These are phyloP conservation scores for Phrynocephalus guinanensis DNA, from an alignment of 2,797 vertebrate species.

Conservation along the genomic window DNA sequence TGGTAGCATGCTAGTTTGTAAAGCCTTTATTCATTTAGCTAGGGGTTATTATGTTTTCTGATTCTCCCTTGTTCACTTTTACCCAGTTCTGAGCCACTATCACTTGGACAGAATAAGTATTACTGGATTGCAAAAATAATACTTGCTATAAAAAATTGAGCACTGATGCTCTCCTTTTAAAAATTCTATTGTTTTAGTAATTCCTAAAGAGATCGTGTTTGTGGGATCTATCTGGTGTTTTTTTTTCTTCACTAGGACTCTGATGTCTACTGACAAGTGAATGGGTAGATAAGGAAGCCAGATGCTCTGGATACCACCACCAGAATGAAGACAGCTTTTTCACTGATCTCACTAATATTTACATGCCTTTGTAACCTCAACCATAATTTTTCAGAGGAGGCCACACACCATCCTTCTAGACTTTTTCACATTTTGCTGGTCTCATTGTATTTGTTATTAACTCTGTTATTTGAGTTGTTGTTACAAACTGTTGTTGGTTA, in stretches of 20 bases:
- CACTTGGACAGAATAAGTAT: constrained; percentile 44
- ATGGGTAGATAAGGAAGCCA: too few relatives aligned
- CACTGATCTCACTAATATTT: not conserved
- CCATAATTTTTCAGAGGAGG: not conserved
- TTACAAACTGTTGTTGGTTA: too few relatives aligned
- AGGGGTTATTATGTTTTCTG: constrained; percentile 56
- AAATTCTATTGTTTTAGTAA: not conserved
- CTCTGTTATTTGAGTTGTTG: not conserved
- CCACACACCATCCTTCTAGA: not conserved
- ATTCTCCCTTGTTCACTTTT: constrained; percentile 59
- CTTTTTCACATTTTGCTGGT: not conserved
- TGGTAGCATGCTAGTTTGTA: constrained; percentile 51
- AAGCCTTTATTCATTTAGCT: constrained; percentile 47
- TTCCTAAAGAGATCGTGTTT: not conserved
- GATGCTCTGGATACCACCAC: not conserved
- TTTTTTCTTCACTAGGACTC: not conserved
- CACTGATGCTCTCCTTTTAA: not conserved
- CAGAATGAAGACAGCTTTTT: not conserved
- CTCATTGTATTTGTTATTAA: not conserved
- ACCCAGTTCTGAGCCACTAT: constrained; percentile 58
- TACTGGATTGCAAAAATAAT: constrained; percentile 38
- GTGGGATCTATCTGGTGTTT: not conserved
- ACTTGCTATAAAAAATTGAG: constrained; percentile 12
- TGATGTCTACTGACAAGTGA: not conserved
- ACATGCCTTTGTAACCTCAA: not conserved